Base-by-base conservation (phyloP, 2,113 vertebrate genomes). In the Acanthisitta chloris region DNA sequence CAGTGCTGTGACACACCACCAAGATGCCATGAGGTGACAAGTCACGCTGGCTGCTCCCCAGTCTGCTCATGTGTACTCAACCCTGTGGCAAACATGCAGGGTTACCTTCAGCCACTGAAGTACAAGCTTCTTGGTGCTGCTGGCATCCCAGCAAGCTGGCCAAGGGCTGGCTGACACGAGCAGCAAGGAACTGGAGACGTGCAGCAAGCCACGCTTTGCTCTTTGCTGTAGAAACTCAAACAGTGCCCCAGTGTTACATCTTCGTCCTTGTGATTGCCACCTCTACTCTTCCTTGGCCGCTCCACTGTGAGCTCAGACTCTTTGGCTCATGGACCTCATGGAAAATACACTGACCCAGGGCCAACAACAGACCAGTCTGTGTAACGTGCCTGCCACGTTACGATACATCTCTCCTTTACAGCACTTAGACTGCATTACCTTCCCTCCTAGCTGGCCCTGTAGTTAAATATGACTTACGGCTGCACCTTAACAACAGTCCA, bases 101-200 rank as follows among this genome's bases (percentile, higher is more conserved):
- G 28, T 36, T 46, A 84, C 42, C 59, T 62, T 49, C 0, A 6
- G 61, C 28, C 55, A 66, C 17, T 24, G 10, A 43, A 48, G 43
- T 10, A 55, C 0, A 0, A 66, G 54, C 38, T 57, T 66, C 38
- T 46, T 26, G 18, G 58, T 6, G 8, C 54, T 64, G 48, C 21
- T 3, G 7, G 24, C 4, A 15, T 12, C 43, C 62, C 65, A 36
- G 34, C 19, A 36, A 62, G 49, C 15, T 0, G 0, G 64, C 48
- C n/a, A 38, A 86, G n/a, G 34, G 49, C 71, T 52, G 38, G 33
- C 62, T 64, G 67, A 59, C 33, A 72, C 0, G 2, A 40, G 12
- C 58, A 67, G 40, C 33, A 11, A 1, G 5, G 31, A 84, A 24
- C 12, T 0, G 0, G 73, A 48, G 73, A 74, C 1, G 2, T 19